These are phyloP conservation scores for Colossoma macropomum DNA, from an alignment of 2,113 vertebrate species.

Conservation along the genomic window DNA sequence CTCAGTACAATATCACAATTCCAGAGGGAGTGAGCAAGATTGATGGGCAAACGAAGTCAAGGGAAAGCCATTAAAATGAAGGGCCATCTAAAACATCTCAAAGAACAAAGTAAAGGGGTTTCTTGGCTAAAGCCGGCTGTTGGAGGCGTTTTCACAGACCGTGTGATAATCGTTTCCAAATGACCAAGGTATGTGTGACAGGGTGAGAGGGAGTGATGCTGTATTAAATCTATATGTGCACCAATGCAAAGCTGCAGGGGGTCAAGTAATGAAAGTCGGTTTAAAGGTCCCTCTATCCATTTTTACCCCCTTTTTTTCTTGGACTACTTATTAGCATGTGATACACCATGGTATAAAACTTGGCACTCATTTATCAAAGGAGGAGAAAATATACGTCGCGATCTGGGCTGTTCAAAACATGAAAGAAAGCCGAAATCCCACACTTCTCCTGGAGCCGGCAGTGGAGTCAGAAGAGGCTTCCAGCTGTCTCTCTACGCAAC, in stretches of 20 bases:
- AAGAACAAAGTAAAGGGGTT: conserved; percentile 40
- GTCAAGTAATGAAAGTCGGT: conserved; percentile 20
- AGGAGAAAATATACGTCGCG: not conserved
- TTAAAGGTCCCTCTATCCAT: not conserved
- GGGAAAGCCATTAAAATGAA: conserved; percentile 40
- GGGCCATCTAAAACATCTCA: conserved; percentile 43
- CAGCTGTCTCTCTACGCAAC: conserved; percentile 15
- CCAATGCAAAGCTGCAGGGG: conserved; percentile 31
- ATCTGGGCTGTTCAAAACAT: not conserved
- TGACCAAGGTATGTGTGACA: conserved; percentile 45
- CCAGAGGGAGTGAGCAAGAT: conserved; percentile 37
- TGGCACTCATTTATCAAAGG: conserved; percentile 13
- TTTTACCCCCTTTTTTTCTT: not conserved
- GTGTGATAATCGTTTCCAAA: conserved; percentile 56
- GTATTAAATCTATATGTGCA: conserved; percentile 34
- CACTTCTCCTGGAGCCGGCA: not conserved
- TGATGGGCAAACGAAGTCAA: conserved; percentile 46
- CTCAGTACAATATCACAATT: conserved; percentile 37
- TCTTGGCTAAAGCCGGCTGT: conserved; percentile 38
- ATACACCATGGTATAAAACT: conserved; percentile 8
- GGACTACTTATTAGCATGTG: not conserved
- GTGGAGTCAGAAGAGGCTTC: not conserved
- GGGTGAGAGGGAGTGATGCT: conserved; percentile 21
- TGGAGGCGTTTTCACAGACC: conserved; percentile 34
- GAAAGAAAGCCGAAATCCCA: conserved; percentile 27